Evolutionary conservation across 1,140 invertebrate species (phyloP).

Genomic region (Littorina saxatilis): DNA sequence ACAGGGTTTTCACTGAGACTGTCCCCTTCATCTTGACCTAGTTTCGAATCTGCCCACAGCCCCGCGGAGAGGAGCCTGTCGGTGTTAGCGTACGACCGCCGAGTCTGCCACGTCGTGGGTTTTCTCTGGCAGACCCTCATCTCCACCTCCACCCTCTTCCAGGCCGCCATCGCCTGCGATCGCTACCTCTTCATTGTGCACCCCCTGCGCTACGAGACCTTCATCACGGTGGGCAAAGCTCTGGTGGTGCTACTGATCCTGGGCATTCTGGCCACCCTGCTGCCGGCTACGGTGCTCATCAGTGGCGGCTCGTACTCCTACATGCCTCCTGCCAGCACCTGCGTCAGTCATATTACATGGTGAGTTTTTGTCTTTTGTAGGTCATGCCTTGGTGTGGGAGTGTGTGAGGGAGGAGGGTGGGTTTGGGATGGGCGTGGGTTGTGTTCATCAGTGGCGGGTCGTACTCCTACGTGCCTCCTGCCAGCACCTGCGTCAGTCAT

Average conservation of each 20-base stretch:
- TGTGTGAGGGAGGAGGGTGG: no score
- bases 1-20: no score
- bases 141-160: conserved; percentile 9
- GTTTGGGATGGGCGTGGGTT: no score
- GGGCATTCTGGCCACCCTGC: neutral
- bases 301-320: conserved; percentile 4
- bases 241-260: neutral
- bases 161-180: conserved; percentile 1
- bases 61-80: neutral
- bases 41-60: neutral
- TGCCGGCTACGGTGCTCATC: neutral
- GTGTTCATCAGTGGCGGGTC: conserved; percentile 8
- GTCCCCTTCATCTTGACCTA: no score
- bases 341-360: conserved; percentile 16
- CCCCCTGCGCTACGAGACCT: conserved; percentile 20
- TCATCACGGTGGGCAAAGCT: neutral
- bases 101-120: neutral
- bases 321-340: neutral
- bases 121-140: neutral
- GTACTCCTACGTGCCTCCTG: neutral
- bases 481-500: conserved; percentile 14
- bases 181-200: conserved; percentile 19
- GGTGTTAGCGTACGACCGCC: neutral
- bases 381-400: no score
- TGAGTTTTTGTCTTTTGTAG: neutral